Evolutionary conservation across 2,797 vertebrate species (phyloP), one percentile per base, ranked within the genome.

Genomic region (Sphaeramia orbicularis): DNA sequence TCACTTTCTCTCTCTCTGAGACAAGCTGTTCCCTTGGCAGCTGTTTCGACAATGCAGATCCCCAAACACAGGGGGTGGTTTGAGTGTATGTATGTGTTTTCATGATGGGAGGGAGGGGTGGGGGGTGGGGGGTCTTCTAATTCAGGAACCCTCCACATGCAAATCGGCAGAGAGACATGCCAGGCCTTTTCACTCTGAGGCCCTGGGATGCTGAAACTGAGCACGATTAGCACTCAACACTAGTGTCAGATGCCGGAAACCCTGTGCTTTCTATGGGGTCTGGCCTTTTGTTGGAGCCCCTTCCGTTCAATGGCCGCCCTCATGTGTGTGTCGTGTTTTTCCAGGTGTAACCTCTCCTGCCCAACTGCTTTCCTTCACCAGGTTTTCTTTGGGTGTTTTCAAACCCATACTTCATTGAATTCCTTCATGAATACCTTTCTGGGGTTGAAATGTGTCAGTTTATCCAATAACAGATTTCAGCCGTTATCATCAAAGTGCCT

Each of bases 11-110:
- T 57, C 73, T 84, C 63, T 55, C 70, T 21, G 43, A 73, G 77
- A 85, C 91, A 91, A 91, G 89, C 90, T 90, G 90, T 87, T 91
- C 90, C 83, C 76, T 81, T 91, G 88, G 90, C 91, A 90, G 90
- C 89, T 90, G 85, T 89, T 90, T 89, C 64, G 53, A 88, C 87
- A 86, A 82, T 84, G 87, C 83, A 68, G 85, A 80, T 85, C 79
- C 62, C 77, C 19, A 5, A 77, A 57, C 51, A 1, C 58, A 18
- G 65, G 38, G 45, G 69, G 76, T 42, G 57, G 41, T 53, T 69
- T 55, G 59, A 67, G 74, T 58, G 60, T 81, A 60, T 66, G 10
- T 69, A 30, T 66, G 50, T 4, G 36, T 64, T 45, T 36, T 10
- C 13, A 30, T 24, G 14, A 49, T 41, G 16, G 37, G 14, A 27